Conservation (phyloP, 2,113 vertebrate genomes). For the Amblyopsis rosae region DNA sequence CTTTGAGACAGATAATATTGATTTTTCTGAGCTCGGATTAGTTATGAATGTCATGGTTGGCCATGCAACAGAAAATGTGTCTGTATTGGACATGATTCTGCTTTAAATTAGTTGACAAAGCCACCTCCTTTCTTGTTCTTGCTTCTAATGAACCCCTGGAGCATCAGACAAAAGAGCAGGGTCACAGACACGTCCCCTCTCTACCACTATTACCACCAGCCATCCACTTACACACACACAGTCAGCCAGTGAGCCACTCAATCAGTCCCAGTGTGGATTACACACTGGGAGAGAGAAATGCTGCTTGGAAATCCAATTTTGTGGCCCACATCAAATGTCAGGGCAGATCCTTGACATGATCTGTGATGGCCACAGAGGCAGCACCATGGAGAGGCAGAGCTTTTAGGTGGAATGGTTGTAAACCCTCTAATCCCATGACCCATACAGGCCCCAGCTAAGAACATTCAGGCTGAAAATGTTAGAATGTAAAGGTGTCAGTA, state of each 20-base stretch:
- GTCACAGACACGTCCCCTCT: conserved; percentile 44
- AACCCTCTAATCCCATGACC: not conserved
- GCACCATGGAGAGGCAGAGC: conserved; percentile 21
- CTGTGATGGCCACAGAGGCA: conserved; percentile 45
- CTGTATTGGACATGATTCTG: conserved; percentile 30
- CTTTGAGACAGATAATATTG: conserved; percentile 7
- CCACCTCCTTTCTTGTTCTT: conserved; percentile 1
- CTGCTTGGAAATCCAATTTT: conserved; percentile 68
- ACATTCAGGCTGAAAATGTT: too few species aligned
- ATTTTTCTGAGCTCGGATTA: conserved; percentile 40
- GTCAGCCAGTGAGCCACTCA: conserved; percentile 65
- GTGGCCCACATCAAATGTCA: conserved; percentile 67
- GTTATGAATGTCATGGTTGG: conserved; percentile 43
- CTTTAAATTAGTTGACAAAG: conserved; percentile 1
- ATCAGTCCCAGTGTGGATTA: conserved; percentile 69
- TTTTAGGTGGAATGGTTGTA: conserved; percentile 11
- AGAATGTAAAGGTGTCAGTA: too few species aligned
- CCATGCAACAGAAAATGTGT: conserved; percentile 26
- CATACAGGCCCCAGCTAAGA: not conserved
- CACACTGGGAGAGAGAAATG: conserved; percentile 54
- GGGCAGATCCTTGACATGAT: conserved; percentile 55
- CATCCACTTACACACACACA: conserved; percentile 60
- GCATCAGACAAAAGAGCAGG: conserved; percentile 33
- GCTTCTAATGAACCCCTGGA: conserved; percentile 35
- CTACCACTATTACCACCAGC: conserved; percentile 38